phyloP scores from a whole-genome alignment of 2,888 invertebrate species.

The Lamellibrachia satsuma region DNA sequence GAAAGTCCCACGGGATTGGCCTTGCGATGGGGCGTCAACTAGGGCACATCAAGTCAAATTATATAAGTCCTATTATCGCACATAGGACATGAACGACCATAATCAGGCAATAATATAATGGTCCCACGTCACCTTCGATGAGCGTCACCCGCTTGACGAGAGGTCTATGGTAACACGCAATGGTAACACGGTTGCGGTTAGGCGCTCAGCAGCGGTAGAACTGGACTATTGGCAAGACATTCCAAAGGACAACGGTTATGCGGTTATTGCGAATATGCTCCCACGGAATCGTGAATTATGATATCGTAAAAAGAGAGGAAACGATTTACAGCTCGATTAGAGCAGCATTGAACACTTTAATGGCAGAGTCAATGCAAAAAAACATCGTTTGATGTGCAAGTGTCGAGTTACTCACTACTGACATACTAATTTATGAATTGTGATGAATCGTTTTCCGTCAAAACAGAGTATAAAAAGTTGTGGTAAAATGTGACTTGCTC shows the following conservation, averaged over 20 bases:
- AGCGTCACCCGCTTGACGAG: neutral
- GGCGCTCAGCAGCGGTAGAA: neutral
- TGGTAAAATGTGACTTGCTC: neutral
- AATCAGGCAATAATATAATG: neutral
- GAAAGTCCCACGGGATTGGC: too few species aligned
- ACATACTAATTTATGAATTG: neutral
- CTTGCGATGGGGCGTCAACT: too few species aligned
- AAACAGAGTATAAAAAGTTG: neutral
- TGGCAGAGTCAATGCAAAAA: neutral
- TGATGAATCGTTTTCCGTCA: neutral
- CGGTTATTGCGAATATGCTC: neutral
- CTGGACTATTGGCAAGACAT: neutral
- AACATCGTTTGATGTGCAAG: neutral
- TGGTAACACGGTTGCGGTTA: neutral
- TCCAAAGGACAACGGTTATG: neutral
- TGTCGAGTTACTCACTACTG: neutral
- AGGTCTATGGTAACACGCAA: neutral
- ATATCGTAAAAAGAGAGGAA: neutral
- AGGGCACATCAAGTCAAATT: too few species aligned
- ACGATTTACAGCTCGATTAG: neutral
- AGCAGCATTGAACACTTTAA: neutral
- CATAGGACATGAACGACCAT: neutral
- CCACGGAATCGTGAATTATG: neutral
- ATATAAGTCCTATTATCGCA: neutral
- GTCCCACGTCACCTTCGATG: neutral